Evolutionary conservation across 2,888 invertebrate species (phyloP), one percentile per base, ranked within the genome.

Genomic region (Chorisops tibialis): DNA sequence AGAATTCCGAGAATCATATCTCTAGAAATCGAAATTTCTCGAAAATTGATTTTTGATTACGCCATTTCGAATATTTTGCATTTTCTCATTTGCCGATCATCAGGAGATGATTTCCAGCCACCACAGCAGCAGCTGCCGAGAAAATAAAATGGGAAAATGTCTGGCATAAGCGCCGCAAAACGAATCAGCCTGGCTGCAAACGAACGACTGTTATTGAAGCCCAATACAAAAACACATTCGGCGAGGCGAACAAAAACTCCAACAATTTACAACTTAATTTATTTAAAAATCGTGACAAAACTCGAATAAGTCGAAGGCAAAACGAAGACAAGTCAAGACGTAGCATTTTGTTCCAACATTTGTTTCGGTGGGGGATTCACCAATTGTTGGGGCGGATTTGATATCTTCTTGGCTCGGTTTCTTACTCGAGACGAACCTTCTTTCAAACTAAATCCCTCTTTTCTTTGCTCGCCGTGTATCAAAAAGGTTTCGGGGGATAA

Each of bases 261-360:
- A 65, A 65, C 63, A 65, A 65, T 65, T 65, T 65, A 65, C 65
- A 65, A 65, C 65, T 65, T 63, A 65, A 65, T 65, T 65, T 65
- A 65, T 65, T 62, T 65, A 60, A 65, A 63, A 65, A 65, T 65
- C 65, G 65, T 65, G 65, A 65, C 65, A 65, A 64, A 65, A 63
- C 58, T 62, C 59, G 59, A 65, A 63, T 65, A 59, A 56, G 56
- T 56, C 45, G 43, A 30, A 30, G 43, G 24, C 56, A 35, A 56
- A 30, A 11, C 43, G 43, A 43, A 56, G 43, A 56, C 30, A 43
- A 43, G 43, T 43, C 56, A 54, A 35, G 56, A 56, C n/a, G 43
- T 56, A 45, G 35, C 56, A 43, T 56, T 56, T 56, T 56, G 56
- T 56, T 56, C 56, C 43, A 43, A 56, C 56, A 56, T 56, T 56